Evolutionary conservation across 1,140 invertebrate species (phyloP), one percentile per base, ranked within the genome.

Genomic region (Bombus superbus): DNA sequence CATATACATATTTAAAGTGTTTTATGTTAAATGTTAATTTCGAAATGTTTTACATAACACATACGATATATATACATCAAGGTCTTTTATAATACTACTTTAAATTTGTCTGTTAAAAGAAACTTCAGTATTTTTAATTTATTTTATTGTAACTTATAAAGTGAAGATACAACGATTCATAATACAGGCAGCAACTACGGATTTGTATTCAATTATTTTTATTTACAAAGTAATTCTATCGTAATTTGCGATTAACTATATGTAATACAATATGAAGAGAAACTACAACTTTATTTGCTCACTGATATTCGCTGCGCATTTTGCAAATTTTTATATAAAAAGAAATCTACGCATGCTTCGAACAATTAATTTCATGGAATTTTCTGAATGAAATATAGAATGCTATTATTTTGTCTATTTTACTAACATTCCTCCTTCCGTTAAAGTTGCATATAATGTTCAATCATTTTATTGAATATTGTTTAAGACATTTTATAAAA

Each of bases 191-290:
- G 5, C 40, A 44, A 44, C 42, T 64, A 6, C 28, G 15, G 18
- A 57, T 72, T 79, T 18, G 82, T 84, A 84, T 73, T 22, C 77
- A 80, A 73, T 80, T 80, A 64, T 64, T 28, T 85, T 85, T 85
- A 85, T 85, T 80, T 85, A 85, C 83, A 85, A 80, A 62, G 53
- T 80, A 83, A 83, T 40, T 40, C 38, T 77, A 78, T 79, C n/a
- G 25, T 79, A 38, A 0, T 84, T 62, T 79, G 40, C 15, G 25
- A 22, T 53, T 10, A n/a, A 69, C 22, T 79, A 79, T 40, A 18
- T n/a, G 53, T 40, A 53, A 69, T 83, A 79, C 32, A 80, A 47
- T 57, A 72, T 35, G 4, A 44, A 32, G 40, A 40, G 35, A 72
- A 44, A 22, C 25, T 84, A n/a, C 40, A 71, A 42, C 44, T 22